These are phyloP conservation scores for Cydia splendana DNA, from an alignment of 1,140 invertebrate species.

Conservation along the genomic window DNA sequence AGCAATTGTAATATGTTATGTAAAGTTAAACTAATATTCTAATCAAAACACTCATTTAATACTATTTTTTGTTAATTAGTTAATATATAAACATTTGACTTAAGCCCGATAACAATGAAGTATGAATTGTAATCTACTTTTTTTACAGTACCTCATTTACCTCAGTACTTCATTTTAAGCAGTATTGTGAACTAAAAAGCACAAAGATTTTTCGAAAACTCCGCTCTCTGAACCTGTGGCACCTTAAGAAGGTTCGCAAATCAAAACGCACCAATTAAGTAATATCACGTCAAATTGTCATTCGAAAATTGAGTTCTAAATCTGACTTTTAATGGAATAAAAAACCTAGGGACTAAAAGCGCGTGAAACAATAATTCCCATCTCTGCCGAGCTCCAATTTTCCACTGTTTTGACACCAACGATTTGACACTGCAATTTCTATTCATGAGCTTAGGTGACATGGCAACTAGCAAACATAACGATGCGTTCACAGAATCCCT, in stretches of 20 bases:
- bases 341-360: constrained; percentile 10
- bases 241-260: neutral
- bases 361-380: constrained; percentile 55
- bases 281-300: neutral
- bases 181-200: no score
- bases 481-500: constrained; percentile 27
- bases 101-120: no score
- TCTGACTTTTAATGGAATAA: neutral
- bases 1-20: no score
- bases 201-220: no score
- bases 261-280: neutral
- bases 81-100: no score
- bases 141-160: no score
- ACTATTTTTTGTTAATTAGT: no score
- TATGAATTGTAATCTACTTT: no score
- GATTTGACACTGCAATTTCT: constrained; percentile 57
- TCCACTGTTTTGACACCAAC: constrained; percentile 52
- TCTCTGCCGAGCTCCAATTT: constrained; percentile 54
- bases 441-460: constrained; percentile 61
- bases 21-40: no score
- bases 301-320: neutral
- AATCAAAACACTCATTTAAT: no score
- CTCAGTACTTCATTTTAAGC: no score
- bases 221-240: no score
- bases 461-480: constrained; percentile 35